Conservation (phyloP, 2,113 vertebrate genomes). For the Podocnemis expansa region DNA sequence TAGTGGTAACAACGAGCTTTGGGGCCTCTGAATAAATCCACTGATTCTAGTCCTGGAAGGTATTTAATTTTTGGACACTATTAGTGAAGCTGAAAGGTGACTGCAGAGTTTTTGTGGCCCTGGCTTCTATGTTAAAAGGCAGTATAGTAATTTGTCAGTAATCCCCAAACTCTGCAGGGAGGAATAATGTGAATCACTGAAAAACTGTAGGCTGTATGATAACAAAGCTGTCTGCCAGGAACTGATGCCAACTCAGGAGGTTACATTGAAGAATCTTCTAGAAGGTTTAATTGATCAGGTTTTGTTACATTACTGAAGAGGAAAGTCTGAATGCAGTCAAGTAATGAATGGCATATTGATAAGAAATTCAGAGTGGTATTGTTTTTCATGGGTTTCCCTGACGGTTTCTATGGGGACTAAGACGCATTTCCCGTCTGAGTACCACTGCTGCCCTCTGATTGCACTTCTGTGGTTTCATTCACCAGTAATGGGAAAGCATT, state of each 20-base stretch:
- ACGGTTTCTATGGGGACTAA: slow-evolving; percentile 77
- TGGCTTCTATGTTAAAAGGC: slow-evolving; percentile 4
- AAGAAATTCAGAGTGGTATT: slow-evolving; percentile 67
- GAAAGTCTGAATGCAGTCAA: slow-evolving; percentile 62
- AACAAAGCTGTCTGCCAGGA: background rate
- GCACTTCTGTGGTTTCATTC: slow-evolving; percentile 75
- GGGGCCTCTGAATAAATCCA: slow-evolving; percentile 31
- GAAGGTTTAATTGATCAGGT: slow-evolving; percentile 46
- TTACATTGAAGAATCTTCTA: slow-evolving; percentile 52
- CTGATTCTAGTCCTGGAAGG: slow-evolving; percentile 32
- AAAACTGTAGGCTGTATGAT: background rate
- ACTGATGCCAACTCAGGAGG: slow-evolving; percentile 31
- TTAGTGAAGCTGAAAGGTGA: background rate
- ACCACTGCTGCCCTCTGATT: slow-evolving; percentile 70
- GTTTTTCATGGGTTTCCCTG: slow-evolving; percentile 75
- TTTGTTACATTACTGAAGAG: slow-evolving; percentile 65
- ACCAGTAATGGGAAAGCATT: slow-evolving; percentile 73
- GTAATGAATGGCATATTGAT: slow-evolving; percentile 65
- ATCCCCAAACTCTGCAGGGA: background rate
- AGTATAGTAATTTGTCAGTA: slow-evolving; percentile 16
- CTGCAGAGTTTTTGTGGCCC: background rate
- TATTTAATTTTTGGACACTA: slow-evolving; percentile 27
- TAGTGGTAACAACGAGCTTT: background rate
- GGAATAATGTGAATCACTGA: background rate
- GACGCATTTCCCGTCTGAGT: slow-evolving; percentile 76